phyloP scores from a whole-genome alignment of 1,140 invertebrate genomes.

The Micrasema minimum region DNA sequence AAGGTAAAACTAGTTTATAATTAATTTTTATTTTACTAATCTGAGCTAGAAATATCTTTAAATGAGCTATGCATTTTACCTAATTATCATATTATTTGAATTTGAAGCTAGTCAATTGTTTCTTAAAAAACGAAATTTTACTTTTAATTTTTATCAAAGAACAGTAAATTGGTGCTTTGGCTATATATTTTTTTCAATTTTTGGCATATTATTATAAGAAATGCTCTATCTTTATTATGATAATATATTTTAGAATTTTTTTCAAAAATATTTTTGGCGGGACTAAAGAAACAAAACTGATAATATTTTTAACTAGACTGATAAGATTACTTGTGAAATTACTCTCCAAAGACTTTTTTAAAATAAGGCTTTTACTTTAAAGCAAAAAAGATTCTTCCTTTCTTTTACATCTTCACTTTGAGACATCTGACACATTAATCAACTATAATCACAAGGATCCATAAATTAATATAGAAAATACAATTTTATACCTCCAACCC shows the following conservation, averaged over 20 bases:
- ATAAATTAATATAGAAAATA: too few species aligned
- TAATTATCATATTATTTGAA: neutral
- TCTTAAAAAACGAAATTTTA: neutral
- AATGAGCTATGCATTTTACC: conserved; percentile 1
- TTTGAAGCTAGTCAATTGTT: conserved; percentile 7
- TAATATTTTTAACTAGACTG: too few species aligned
- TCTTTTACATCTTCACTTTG: conserved; percentile 8
- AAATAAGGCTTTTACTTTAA: conserved; percentile 34
- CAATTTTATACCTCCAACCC: too few species aligned
- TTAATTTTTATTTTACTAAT: neutral
- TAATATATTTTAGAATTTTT: too few species aligned
- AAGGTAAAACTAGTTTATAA: neutral
- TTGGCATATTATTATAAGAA: neutral
- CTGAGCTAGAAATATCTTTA: neutral
- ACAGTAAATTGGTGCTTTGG: conserved; percentile 15
- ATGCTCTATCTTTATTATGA: too few species aligned
- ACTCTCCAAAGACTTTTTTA: conserved; percentile 2
- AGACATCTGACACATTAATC: neutral
- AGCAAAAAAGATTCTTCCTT: conserved; percentile 19
- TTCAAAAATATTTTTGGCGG: conserved; percentile 17
- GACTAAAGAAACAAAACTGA: neutral
- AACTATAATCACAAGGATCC: too few species aligned
- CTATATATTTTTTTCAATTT: neutral
- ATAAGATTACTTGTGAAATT: too few species aligned
- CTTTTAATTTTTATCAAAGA: neutral